Conservation (phyloP, 1,140 invertebrate genomes). For the Phymastichus coffea region DNA sequence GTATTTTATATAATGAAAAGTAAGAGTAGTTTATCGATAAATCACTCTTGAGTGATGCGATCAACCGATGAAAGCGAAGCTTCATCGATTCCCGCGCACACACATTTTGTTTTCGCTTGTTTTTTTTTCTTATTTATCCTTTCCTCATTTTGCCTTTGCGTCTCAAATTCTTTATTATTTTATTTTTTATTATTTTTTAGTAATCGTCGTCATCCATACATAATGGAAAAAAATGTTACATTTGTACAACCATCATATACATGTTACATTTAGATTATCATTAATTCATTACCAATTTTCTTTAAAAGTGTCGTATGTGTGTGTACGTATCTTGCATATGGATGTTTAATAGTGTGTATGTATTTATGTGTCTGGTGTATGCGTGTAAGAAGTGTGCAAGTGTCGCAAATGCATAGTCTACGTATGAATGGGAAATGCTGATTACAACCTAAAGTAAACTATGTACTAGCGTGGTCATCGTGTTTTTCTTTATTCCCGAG, state of each 20-base stretch:
- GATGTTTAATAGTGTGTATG: conserved; percentile 10
- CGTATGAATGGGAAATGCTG: conserved; percentile 42
- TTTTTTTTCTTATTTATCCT: conserved; percentile 37
- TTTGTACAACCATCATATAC: conserved; percentile 57
- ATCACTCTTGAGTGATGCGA: conserved; percentile 44
- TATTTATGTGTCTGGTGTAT: conserved; percentile 20
- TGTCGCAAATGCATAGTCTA: conserved; percentile 38
- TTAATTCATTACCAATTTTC: conserved; percentile 48
- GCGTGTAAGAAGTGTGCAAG: conserved; percentile 30
- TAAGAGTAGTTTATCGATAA: conserved; percentile 51
- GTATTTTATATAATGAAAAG: conserved; percentile 54
- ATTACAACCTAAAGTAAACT: conserved; percentile 34
- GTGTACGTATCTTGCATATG: conserved; percentile 12
- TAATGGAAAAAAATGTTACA: conserved; percentile 57
- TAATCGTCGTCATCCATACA: conserved; percentile 43
- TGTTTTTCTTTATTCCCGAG: conserved; percentile 23
- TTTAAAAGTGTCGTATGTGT: conserved; percentile 14
- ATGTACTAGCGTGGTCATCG: conserved; percentile 37
- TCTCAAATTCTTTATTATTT: conserved; percentile 39
- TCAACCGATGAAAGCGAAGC: conserved; percentile 33
- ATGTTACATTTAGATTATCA: conserved; percentile 55
- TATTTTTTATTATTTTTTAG: conserved; percentile 36
- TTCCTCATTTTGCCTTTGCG: conserved; percentile 36
- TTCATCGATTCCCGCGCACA: conserved; percentile 38
- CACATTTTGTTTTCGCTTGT: conserved; percentile 33